Evolutionary conservation across 2,113 vertebrate genomes (phyloP).

Genomic region (Nothocercus nigrocapillus): DNA sequence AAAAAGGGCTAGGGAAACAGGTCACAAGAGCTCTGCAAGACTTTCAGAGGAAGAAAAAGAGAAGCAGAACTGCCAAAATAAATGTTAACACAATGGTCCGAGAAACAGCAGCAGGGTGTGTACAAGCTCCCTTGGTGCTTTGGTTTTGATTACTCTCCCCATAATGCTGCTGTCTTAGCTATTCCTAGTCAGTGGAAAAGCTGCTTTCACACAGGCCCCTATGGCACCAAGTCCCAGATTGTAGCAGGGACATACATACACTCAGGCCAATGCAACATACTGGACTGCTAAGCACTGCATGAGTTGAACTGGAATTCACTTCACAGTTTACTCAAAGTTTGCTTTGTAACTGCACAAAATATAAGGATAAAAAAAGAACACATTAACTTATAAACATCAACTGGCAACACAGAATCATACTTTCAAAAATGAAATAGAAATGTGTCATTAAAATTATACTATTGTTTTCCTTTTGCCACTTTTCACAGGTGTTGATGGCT

Average conservation of each 20-base stretch:
- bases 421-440: neutral
- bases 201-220: too few relatives aligned
- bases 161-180: neutral
- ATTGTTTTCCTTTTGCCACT: neutral
- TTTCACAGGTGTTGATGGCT: neutral
- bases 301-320: rapidly evolving
- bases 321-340: neutral
- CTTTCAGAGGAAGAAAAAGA: neutral
- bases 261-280: neutral
- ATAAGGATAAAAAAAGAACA: neutral
- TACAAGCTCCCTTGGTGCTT: neutral
- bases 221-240: neutral
- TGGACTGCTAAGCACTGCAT: neutral
- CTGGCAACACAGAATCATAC: neutral
- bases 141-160: neutral
- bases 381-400: neutral
- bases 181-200: neutral
- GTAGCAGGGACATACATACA: neutral
- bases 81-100: neutral
- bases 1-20: neutral
- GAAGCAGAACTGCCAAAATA: neutral
- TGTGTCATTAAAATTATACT: neutral
- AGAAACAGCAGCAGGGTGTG: neutral
- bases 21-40: rapidly evolving
- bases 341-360: neutral